Evolutionary conservation across 1,140 invertebrate species (phyloP), one percentile per base, ranked within the genome.

Genomic region (Tenebrio molitor): DNA sequence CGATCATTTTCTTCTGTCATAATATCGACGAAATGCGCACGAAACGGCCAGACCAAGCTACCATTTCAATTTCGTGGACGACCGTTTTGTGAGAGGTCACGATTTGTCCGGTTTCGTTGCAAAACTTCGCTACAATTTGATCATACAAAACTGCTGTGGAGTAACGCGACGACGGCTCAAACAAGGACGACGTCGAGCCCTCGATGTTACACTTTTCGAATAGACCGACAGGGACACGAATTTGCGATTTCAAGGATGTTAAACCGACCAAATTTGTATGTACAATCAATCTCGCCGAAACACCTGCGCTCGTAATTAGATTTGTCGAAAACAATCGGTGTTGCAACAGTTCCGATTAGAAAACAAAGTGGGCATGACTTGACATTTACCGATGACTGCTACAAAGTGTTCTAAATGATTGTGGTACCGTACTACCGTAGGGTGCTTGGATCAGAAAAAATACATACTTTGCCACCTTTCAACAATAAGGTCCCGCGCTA

Each of bases 41-140:
- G 64, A 25, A 62, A 62, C 19, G 21, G 53, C 15, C 53, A 29
- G 25, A 8, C 3, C 33, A 65, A n/a, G 17, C 44, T 50, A 63
- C 34, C 25, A 65, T 65, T 41, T 41, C 63, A 65, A 44, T 44
- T 29, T 66, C 64, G 64, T 66, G 64, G 64, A 66, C 64, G 44
- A 66, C 36, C 14, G 21, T 66, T n/a, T 29, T 65, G 36, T 42
- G 19, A 66, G 64, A 66, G 64, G 64, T 66, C 64, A 66, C 64
- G 64, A 66, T 66, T 41, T 41, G 62, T 65, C 34, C 19, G 17
- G 42, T 66, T n/a, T 44, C 8, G 14, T 66, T 66, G 36, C 64
- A 66, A 42, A 66, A 66, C 23, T 10, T 10, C 21, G 50, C 21
- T 29, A 58, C 50, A 58, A 25, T 29, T 58, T 29, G 44, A 50